These are phyloP conservation scores for Venturia canescens DNA, from an alignment of 1,140 invertebrate species.

Conservation along the genomic window DNA sequence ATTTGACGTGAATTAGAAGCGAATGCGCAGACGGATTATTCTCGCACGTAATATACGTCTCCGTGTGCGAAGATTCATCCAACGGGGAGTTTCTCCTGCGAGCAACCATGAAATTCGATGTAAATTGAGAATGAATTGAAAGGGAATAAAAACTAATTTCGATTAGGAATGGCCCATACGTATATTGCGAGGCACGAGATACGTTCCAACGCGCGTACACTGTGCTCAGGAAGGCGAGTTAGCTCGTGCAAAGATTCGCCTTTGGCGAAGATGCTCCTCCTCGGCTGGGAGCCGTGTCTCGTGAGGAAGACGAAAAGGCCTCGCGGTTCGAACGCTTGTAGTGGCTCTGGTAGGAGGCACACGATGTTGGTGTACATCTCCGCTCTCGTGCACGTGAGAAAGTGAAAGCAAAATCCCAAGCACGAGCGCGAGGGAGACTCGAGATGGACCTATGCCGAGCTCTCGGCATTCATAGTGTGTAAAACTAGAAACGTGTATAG, in stretches of 20 bases:
- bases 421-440: slow-evolving; percentile 16
- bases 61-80: too few relatives aligned
- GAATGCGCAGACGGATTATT: too few relatives aligned
- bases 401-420: slow-evolving; percentile 62
- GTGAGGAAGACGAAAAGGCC: slow-evolving; percentile 19
- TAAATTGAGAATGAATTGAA: too few relatives aligned
- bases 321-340: slow-evolving; percentile 18
- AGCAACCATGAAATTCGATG: too few relatives aligned
- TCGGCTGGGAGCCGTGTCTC: slow-evolving; percentile 6
- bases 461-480: slow-evolving; percentile 17
- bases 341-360: slow-evolving; percentile 14
- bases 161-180: not conserved
- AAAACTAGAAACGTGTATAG: not conserved
- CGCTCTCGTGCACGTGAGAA: slow-evolving; percentile 62
- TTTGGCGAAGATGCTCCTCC: slow-evolving; percentile 38
- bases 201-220: slow-evolving; percentile 10
- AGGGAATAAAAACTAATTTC: not conserved
- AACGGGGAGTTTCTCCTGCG: too few relatives aligned
- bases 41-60: too few relatives aligned
- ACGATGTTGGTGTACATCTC: slow-evolving; percentile 41
- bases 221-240: not conserved
- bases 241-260: not conserved
- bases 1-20: too few relatives aligned
- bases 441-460: slow-evolving; percentile 19
- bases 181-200: not conserved